These are phyloP conservation scores for Rugalucina vietnamica DNA, from an alignment of 2,888 invertebrate species.

Conservation along the genomic window DNA sequence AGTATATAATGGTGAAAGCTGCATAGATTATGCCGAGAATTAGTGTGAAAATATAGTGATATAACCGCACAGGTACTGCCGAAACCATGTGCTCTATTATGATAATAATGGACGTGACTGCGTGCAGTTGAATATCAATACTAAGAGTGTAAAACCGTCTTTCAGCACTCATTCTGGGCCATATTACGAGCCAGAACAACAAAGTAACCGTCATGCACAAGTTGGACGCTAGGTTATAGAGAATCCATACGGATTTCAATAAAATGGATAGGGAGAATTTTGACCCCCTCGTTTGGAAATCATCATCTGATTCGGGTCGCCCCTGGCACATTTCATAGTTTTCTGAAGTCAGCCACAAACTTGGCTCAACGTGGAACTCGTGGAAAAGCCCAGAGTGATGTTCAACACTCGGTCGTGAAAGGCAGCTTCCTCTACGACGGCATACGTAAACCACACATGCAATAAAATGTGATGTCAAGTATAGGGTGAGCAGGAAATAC, in stretches of 20 bases:
- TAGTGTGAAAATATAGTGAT: conserved; percentile 75
- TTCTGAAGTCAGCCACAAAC: conserved; percentile 59
- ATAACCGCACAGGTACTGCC: conserved; percentile 74
- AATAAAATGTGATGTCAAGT: conserved; percentile 67
- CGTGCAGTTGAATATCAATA: conserved; percentile 76
- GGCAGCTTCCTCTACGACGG: conserved; percentile 42
- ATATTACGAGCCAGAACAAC: conserved; percentile 76
- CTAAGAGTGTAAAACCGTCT: conserved; percentile 33
- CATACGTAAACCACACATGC: conserved; percentile 51
- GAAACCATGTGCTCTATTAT: conserved; percentile 73
- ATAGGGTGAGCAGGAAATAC: conserved; percentile 73
- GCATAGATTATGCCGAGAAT: conserved; percentile 74
- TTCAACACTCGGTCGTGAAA: conserved; percentile 23
- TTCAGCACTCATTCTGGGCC: conserved; percentile 56
- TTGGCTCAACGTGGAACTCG: conserved; percentile 61
- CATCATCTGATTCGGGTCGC: neutral
- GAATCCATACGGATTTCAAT: conserved; percentile 72
- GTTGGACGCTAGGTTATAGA: conserved; percentile 68
- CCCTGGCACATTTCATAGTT: conserved; percentile 49
- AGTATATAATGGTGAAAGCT: conserved; percentile 77
- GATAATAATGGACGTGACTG: conserved; percentile 76
- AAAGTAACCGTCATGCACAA: conserved; percentile 75
- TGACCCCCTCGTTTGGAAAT: neutral
- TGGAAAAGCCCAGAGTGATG: conserved; percentile 66
- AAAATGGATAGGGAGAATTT: conserved; percentile 55